Base-by-base conservation (phyloP, 2,888 invertebrate genomes). In the Rhamnusium bicolor region DNA sequence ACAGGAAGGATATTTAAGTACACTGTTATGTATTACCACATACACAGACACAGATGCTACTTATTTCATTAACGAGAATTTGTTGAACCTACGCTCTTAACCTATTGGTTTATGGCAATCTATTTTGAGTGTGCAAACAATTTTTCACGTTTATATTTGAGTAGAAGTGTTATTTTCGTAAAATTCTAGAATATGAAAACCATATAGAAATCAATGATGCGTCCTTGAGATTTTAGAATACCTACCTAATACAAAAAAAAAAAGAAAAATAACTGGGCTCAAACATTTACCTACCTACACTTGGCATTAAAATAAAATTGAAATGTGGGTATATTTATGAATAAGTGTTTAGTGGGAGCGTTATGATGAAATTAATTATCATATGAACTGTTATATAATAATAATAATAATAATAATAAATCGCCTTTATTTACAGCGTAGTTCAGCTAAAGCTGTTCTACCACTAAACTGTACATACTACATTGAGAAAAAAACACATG, bases 271-370 rank as follows among this genome's bases (percentile, higher is more conserved):
- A 72, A 71, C 76, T 70, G 72, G 71, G 72, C 70, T 74, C 72
- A 72, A 60, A 74, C 70, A 16, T 70, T 72, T 71, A 61, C 58
- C 72, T 72, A 46, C 76, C 76, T 69, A 72, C 76, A 74, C 70
- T 69, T 68, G 69, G 69, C 72, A 76, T 74, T 76, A 74, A 73
- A 72, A 72, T 76, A 74, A 70, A 74, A 66, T 73, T 71, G 46
- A 27, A 69, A 40, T 65, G 65, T 65, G 65, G 65, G 65, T 53
- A 65, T 65, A 65, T 63, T 47, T 47, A 19, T 47, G 24, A 24
- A 24, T 29, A 29, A 63, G 8, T 14, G 6, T 54, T 19, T 24
- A 18, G 65, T 65, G 21, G 65, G 32, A 58, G 65, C 51, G 18
- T 24, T 61, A 24, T 27, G 24, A 19, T 27, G 51, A 14, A 29